phyloP scores from a whole-genome alignment of 92 coral and sea anemone species.

The Bergia sp. region DNA sequence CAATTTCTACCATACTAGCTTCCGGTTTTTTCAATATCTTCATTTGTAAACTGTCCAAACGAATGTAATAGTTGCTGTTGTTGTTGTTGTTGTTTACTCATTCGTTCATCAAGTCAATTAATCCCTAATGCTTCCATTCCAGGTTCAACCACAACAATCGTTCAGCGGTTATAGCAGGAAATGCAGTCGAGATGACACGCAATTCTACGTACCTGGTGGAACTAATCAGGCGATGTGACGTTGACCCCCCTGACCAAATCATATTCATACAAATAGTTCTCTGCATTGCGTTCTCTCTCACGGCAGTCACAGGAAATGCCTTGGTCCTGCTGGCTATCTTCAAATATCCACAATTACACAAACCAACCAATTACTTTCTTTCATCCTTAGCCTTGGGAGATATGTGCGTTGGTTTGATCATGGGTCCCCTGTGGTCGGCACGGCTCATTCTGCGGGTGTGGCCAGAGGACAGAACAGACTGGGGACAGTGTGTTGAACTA shows the following conservation, averaged over 20 bases:
- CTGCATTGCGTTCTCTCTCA: constrained; percentile 16
- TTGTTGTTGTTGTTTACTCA: too few relatives aligned
- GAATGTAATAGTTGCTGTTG: too few relatives aligned
- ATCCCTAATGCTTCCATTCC: background rate
- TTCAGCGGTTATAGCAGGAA: background rate
- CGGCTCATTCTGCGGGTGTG: constrained; percentile 33
- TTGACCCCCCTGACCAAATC: constrained; percentile 31
- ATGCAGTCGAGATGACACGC: background rate
- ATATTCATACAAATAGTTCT: constrained; percentile 8
- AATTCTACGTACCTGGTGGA: background rate
- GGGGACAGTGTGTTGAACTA: constrained; percentile 40
- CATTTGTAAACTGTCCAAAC: too few relatives aligned
- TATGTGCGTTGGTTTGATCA: constrained; percentile 31
- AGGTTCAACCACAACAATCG: background rate
- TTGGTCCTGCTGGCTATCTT: constrained; percentile 32
- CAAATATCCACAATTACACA: constrained; percentile 33
- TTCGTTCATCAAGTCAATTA: too few relatives aligned
- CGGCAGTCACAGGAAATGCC: constrained; percentile 19
- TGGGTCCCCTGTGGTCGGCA: constrained; percentile 42
- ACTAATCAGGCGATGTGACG: constrained; percentile 28
- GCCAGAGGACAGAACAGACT: constrained; percentile 33
- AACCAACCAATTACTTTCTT: constrained; percentile 39
- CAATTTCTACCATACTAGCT: too few relatives aligned
- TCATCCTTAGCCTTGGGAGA: constrained; percentile 37
- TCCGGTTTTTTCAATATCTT: too few relatives aligned